phyloP scores from a whole-genome alignment of 2,888 invertebrate species.

The Cantharis rustica region DNA sequence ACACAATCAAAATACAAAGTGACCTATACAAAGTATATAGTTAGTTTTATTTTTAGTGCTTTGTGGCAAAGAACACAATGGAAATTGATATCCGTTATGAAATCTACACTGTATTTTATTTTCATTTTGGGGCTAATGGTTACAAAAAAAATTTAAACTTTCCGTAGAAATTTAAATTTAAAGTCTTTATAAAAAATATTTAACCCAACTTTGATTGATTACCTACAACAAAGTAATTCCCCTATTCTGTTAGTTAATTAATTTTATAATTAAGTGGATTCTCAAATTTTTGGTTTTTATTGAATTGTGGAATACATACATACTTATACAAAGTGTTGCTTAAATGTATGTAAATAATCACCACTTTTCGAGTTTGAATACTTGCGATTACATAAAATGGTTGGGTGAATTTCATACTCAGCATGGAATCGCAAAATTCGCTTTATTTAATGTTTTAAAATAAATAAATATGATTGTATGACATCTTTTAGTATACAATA shows the following conservation, averaged over 20 bases:
- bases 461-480: not conserved
- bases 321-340: not conserved
- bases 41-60: not conserved
- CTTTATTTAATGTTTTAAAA: not conserved
- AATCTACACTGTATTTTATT: not conserved
- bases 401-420: not conserved
- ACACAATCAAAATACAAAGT: not conserved
- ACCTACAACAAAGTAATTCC: not conserved
- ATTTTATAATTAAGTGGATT: not conserved
- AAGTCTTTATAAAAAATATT: not conserved
- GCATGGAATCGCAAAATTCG: not conserved
- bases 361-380: not conserved
- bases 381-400: not conserved
- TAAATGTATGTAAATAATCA: not conserved
- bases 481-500: too few species aligned
- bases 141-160: not conserved
- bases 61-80: not conserved
- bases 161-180: not conserved
- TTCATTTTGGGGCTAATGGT: not conserved
- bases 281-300: not conserved
- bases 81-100: slow-evolving; percentile 7
- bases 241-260: not conserved
- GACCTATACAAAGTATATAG: not conserved
- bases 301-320: not conserved
- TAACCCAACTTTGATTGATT: not conserved